Percentiles rank a stretch among this genome's conserved stretches.
Conservation (phyloP, 2,888 invertebrate genomes). For the Matsumyia berberina region DNA sequence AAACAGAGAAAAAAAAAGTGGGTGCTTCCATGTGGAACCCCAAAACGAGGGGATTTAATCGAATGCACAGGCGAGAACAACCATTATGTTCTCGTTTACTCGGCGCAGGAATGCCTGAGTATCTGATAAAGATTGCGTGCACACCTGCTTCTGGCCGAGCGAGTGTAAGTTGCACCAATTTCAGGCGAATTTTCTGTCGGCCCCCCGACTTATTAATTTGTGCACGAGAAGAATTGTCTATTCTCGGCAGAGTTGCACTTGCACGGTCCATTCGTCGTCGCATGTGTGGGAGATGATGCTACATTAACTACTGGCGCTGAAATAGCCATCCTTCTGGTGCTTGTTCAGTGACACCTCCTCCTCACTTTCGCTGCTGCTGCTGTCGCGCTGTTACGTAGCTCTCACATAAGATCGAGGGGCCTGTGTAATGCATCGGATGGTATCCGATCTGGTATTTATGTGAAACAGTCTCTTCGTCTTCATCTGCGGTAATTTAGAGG, state of each 20-base stretch:
- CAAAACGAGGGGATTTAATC: slow-evolving; percentile 45
- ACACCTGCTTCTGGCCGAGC: slow-evolving; percentile 66
- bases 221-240: slow-evolving; percentile 52
- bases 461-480: slow-evolving; percentile 53
- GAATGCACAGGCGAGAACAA: slow-evolving; percentile 25
- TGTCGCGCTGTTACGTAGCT: no score
- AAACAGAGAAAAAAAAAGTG: slow-evolving; percentile 7
- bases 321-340: slow-evolving; percentile 60
- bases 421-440: slow-evolving; percentile 28
- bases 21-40: slow-evolving; percentile 9
- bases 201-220: slow-evolving; percentile 65
- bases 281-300: slow-evolving; percentile 60
- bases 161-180: slow-evolving; percentile 1
- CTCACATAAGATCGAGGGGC: slow-evolving; percentile 35
- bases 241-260: slow-evolving; percentile 55
- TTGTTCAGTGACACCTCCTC: slow-evolving; percentile 74
- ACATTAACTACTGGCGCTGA: slow-evolving; percentile 65
- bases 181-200: slow-evolving; percentile 53
- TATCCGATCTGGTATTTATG: slow-evolving; percentile 65
- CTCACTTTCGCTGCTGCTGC: slow-evolving; percentile 71
- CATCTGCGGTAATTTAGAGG: slow-evolving; percentile 60
- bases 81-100: slow-evolving; percentile 49
- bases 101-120: slow-evolving; percentile 42
- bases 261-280: neutral
- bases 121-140: slow-evolving; percentile 74